A percentile compares a stretch with the other conserved stretches of the same genome.
Conservation (phyloP, 2,113 vertebrate genomes). For the Stercorarius parasiticus region DNA sequence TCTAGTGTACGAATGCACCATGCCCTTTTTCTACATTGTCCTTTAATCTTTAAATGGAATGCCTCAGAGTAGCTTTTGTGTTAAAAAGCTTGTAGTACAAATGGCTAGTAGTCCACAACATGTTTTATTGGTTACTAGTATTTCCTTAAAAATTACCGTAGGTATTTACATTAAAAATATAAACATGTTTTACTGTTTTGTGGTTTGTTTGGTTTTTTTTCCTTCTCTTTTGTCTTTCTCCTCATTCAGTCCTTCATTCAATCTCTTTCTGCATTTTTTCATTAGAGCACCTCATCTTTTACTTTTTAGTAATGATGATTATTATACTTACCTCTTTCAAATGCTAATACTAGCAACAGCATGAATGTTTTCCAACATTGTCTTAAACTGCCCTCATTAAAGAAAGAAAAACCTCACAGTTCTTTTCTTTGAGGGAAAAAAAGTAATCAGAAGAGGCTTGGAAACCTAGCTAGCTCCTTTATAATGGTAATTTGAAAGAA, state of each 20-base stretch:
- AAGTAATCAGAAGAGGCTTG: neutral
- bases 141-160: neutral
- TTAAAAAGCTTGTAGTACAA: neutral
- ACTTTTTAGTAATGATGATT: neutral
- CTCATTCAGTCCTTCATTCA: neutral
- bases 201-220: neutral
- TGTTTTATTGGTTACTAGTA: neutral
- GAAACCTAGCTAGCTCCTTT: neutral
- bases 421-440: neutral
- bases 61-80: neutral
- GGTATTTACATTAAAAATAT: neutral
- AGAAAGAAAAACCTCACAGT: neutral
- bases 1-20: neutral
- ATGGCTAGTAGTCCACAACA: neutral
- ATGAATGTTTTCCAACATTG: neutral
- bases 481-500: neutral
- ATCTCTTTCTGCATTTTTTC: neutral
- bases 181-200: neutral
- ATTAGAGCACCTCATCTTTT: neutral
- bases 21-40: neutral
- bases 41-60: neutral
- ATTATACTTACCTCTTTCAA: neutral
- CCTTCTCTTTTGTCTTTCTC: neutral
- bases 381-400: neutral
- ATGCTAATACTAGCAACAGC: neutral